phyloP scores from a whole-genome alignment of 2,888 invertebrate genomes.

The Laspeyria flexula region DNA sequence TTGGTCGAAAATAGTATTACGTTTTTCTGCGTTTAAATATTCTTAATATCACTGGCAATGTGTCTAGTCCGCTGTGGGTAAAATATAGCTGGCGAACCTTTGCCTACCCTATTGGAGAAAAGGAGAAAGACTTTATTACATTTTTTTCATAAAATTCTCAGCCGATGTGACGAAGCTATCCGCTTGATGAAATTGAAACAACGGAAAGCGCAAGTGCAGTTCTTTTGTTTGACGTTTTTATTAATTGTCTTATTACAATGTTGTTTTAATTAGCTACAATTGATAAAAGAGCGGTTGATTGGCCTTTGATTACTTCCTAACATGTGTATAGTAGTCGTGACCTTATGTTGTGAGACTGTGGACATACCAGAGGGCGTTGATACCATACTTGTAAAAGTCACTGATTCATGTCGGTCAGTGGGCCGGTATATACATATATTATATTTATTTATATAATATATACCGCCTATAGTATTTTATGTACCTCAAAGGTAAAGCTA shows the following conservation, averaged over 20 bases:
- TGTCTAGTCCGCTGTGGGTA: no score
- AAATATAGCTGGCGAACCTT: no score
- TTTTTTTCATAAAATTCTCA: neutral
- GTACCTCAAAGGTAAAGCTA: no score
- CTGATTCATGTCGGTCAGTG: conserved; percentile 4
- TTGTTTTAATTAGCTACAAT: conserved; percentile 65
- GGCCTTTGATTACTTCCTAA: conserved; percentile 79
- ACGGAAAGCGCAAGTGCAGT: conserved; percentile 42
- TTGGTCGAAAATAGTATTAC: no score
- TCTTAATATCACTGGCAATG: no score
- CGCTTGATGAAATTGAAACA: conserved; percentile 24
- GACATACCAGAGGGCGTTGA: conserved; percentile 4
- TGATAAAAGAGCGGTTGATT: conserved; percentile 72
- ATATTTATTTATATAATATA: no score
- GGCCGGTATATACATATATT: no score
- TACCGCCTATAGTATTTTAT: no score
- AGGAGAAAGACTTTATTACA: no score
- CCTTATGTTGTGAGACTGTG: conserved; percentile 49
- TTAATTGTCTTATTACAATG: conserved; percentile 52
- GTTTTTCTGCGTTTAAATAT: no score
- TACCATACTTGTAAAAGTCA: conserved; percentile 14
- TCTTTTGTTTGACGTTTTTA: conserved; percentile 58
- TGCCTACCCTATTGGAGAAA: no score
- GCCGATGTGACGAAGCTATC: conserved; percentile 9
- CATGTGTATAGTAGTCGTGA: conserved; percentile 58